phyloP scores from a whole-genome alignment of 2,888 invertebrate species.

The Aromia moschata region DNA sequence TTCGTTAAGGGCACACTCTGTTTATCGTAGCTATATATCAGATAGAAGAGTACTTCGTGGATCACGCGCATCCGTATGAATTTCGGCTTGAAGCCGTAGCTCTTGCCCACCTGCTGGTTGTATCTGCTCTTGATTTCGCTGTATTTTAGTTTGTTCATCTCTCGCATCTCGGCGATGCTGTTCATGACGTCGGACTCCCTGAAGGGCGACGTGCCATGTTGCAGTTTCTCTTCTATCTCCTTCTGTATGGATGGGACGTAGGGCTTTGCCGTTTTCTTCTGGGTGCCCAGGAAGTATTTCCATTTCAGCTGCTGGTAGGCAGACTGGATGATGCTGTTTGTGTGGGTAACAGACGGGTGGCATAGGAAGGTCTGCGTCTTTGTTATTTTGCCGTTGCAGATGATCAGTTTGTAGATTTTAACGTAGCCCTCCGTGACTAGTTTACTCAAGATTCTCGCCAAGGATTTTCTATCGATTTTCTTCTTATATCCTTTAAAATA shows the following conservation, averaged over 20 bases:
- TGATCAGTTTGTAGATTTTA: slow-evolving; percentile 65
- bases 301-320: slow-evolving; percentile 72
- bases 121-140: slow-evolving; percentile 16
- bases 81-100: slow-evolving; percentile 39
- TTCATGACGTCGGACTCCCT: slow-evolving; percentile 39
- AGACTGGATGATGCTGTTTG: slow-evolving; percentile 66
- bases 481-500: slow-evolving; percentile 62
- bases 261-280: slow-evolving; percentile 28
- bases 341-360: slow-evolving; percentile 63
- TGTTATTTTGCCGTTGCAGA: slow-evolving; percentile 62
- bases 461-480: slow-evolving; percentile 72
- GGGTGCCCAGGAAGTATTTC: slow-evolving; percentile 60
- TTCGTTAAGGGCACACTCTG: slow-evolving; percentile 42
- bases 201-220: slow-evolving; percentile 41
- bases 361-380: slow-evolving; percentile 67
- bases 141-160: slow-evolving; percentile 16
- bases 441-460: slow-evolving; percentile 68
- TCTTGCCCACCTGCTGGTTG: slow-evolving; percentile 7
- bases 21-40: slow-evolving; percentile 66
- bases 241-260: slow-evolving; percentile 22
- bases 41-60: slow-evolving; percentile 76
- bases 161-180: slow-evolving; percentile 47
- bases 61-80: slow-evolving; percentile 71
- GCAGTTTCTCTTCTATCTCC: slow-evolving; percentile 39
- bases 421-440: slow-evolving; percentile 69